Percentiles rank a stretch among this genome's conserved stretches.
These are phyloP conservation scores for Amphimedon queenslandica DNA, from an alignment of 37 sponge, comb jelly and placozoan species.

Conservation along the genomic window DNA sequence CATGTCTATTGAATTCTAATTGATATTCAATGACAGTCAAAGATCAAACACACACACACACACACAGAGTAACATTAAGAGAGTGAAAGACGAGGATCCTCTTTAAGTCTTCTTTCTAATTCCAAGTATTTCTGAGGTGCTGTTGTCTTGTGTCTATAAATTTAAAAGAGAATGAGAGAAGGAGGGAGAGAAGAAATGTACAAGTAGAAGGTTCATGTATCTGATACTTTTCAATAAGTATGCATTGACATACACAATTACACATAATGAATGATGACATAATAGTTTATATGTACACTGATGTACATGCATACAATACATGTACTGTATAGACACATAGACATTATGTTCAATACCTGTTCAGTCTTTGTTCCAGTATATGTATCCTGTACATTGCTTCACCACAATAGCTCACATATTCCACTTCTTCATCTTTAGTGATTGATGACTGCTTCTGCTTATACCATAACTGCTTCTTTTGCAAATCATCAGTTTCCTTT, in stretches of 20 bases:
- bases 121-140: conserved; percentile 85
- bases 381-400: conserved; percentile 96
- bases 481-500: conserved; percentile 84
- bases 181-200: too few species aligned
- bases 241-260: conserved; percentile 5
- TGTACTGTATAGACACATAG: not conserved
- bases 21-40: not conserved
- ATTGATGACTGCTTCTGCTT: conserved; percentile 84
- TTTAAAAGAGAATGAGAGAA: not conserved
- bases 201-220: too few species aligned
- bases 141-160: conserved; percentile 79
- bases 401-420: conserved; percentile 83
- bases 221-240: too few species aligned
- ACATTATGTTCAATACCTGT: conserved; percentile 37
- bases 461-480: conserved; percentile 84
- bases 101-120: conserved; percentile 59
- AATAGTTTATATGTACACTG: too few species aligned
- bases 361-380: conserved; percentile 88
- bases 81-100: conserved; percentile 56
- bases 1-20: not conserved
- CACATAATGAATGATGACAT: not conserved
- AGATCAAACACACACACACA: not conserved
- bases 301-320: not conserved
- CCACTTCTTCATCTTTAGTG: conserved; percentile 81
- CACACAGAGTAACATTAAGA: not conserved